phyloP scores from a whole-genome alignment of 2,797 vertebrate species.

The Betta splendens region DNA sequence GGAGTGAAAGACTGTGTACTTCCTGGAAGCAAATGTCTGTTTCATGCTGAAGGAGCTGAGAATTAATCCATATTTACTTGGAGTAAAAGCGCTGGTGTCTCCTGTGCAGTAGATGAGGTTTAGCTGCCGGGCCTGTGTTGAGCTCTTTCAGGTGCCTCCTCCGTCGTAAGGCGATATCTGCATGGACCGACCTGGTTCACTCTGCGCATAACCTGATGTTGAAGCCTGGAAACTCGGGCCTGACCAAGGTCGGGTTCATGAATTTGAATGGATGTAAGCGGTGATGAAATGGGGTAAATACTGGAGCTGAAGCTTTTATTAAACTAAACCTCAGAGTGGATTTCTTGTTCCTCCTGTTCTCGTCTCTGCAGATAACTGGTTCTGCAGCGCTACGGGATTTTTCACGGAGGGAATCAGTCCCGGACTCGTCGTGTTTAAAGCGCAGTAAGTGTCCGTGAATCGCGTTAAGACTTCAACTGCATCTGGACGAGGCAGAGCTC shows the following conservation, averaged over 20 bases:
- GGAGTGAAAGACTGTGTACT: slow-evolving; percentile 12
- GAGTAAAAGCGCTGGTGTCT: background rate
- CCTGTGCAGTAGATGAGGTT: slow-evolving; percentile 20
- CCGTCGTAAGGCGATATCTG: slow-evolving; percentile 53
- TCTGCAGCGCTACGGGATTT: slow-evolving; percentile 27
- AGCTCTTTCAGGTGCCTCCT: slow-evolving; percentile 25
- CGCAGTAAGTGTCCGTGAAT: slow-evolving; percentile 63
- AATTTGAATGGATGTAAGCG: background rate
- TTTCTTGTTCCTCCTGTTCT: background rate
- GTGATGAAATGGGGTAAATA: slow-evolving; percentile 24
- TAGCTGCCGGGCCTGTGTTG: slow-evolving; percentile 22
- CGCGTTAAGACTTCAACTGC: slow-evolving; percentile 58
- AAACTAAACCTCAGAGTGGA: slow-evolving; percentile 26
- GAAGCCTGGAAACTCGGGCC: background rate
- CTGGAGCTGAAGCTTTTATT: slow-evolving; percentile 32
- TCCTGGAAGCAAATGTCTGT: slow-evolving; percentile 7
- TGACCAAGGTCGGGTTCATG: slow-evolving; percentile 13
- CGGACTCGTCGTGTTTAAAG: slow-evolving; percentile 39
- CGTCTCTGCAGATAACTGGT: background rate
- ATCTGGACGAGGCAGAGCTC: slow-evolving; percentile 63
- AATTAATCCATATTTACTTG: background rate
- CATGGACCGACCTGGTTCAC: slow-evolving; percentile 24
- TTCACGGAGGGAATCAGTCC: background rate
- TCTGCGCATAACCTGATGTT: slow-evolving; percentile 12
- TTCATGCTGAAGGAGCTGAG: slow-evolving; percentile 5